phyloP scores from a whole-genome alignment of 2,888 invertebrate genomes.

The Caenorhabditis sp. region DNA sequence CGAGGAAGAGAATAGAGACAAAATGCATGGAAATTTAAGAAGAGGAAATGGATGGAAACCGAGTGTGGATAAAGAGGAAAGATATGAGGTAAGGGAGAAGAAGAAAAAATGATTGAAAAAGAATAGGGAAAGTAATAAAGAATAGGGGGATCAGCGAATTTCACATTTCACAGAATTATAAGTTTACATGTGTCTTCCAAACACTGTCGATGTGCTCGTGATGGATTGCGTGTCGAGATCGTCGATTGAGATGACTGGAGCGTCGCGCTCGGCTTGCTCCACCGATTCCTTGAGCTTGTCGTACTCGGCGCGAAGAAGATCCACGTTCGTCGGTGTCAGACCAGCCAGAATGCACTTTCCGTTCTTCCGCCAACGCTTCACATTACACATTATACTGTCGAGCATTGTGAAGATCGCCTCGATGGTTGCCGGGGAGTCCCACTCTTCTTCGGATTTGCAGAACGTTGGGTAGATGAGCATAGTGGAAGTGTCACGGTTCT shows the following conservation, averaged over 20 bases:
- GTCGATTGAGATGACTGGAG: background rate
- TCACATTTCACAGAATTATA: conserved; percentile 48
- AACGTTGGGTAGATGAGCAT: conserved; percentile 65
- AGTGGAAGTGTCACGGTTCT: conserved; percentile 24
- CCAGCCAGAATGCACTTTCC: conserved; percentile 62
- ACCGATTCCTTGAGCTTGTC: conserved; percentile 46
- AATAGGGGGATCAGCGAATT: conserved; percentile 6
- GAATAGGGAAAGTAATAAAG: conserved; percentile 1
- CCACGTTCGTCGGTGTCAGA: conserved; percentile 44
- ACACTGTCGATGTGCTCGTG: conserved; percentile 42
- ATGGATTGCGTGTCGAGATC: conserved; percentile 40
- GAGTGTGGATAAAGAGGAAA: background rate
- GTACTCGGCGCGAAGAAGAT: conserved; percentile 43
- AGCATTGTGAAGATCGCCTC: conserved; percentile 59
- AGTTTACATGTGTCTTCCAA: conserved; percentile 30
- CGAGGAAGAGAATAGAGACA: background rate
- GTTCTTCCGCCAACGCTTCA: conserved; percentile 50
- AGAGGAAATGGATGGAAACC: background rate
- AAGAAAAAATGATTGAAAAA: background rate
- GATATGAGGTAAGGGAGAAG: background rate
- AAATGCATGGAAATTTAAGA: background rate
- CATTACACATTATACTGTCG: conserved; percentile 52
- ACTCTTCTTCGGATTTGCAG: conserved; percentile 55
- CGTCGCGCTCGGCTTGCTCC: conserved; percentile 20
- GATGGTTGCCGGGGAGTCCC: conserved; percentile 60